Evolutionary conservation across 2,797 vertebrate species (phyloP).

Genomic region (Toxotes lorentzi): DNA sequence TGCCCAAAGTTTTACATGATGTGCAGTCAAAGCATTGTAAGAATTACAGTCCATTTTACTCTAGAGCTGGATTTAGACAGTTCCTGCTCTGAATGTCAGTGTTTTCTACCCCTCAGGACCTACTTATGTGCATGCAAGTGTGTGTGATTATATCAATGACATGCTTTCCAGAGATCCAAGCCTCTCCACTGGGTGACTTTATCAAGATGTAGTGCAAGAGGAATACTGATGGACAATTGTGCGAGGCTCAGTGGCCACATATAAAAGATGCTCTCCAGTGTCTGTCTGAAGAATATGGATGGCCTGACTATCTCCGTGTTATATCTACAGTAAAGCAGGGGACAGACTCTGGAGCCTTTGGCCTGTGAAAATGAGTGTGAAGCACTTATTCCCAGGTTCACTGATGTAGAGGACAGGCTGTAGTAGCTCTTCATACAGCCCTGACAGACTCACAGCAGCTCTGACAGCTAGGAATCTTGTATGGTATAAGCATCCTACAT

Average conservation of each 20-base stretch:
- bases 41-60: conserved; percentile 65
- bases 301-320: conserved; percentile 59
- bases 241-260: conserved; percentile 52
- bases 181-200: conserved; percentile 57
- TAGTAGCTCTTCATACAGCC: conserved; percentile 68
- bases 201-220: conserved; percentile 74
- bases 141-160: conserved; percentile 76
- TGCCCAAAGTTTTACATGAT: conserved; percentile 39
- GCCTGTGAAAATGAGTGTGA: conserved; percentile 73
- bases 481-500: conserved; percentile 33
- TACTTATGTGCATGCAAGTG: conserved; percentile 61
- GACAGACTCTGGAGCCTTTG: conserved; percentile 57
- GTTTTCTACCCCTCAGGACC: conserved; percentile 14
- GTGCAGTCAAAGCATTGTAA: conserved; percentile 36
- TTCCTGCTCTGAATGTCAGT: conserved; percentile 70
- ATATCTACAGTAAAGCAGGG: conserved; percentile 57
- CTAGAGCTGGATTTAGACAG: conserved; percentile 64
- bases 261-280: conserved; percentile 63
- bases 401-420: conserved; percentile 53
- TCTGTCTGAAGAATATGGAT: conserved; percentile 69
- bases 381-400: conserved; percentile 71
- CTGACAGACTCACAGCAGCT: conserved; percentile 55
- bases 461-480: conserved; percentile 50
- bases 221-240: conserved; percentile 62
- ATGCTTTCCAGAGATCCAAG: conserved; percentile 70